Conservation (phyloP, 2,113 vertebrate genomes). For the Dromaius novaehollandiae region DNA sequence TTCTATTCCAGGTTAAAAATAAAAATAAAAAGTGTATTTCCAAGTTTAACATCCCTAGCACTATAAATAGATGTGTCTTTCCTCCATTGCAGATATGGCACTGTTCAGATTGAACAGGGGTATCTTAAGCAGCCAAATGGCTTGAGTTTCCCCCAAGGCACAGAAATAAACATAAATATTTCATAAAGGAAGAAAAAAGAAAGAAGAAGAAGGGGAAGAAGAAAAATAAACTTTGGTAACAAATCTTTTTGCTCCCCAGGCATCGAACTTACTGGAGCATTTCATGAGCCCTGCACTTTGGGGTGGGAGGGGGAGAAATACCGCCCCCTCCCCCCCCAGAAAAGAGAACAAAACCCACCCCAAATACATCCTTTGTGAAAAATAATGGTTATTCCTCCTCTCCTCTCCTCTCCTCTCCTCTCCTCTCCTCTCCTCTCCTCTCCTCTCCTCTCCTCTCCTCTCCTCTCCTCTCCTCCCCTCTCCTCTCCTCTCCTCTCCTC, state of each 20-base stretch:
- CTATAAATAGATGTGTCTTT: constrained; percentile 31
- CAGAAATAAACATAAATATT: constrained; percentile 14
- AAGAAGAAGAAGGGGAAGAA: not conserved
- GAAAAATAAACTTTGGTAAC: not conserved
- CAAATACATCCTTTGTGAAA: not conserved
- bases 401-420: too few species aligned
- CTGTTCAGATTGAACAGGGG: not conserved
- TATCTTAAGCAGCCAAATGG: not conserved
- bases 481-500: too few species aligned
- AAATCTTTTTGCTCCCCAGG: not conserved
- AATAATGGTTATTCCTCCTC: not conserved
- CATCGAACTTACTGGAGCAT: not conserved
- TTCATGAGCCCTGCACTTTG: not conserved
- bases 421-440: too few species aligned
- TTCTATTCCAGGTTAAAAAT: constrained; percentile 55
- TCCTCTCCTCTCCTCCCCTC: too few species aligned
- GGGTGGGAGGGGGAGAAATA: not conserved
- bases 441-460: too few species aligned
- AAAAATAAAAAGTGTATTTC: not conserved
- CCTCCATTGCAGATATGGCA: constrained; percentile 1
- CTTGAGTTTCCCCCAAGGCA: not conserved
- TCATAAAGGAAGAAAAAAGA: not conserved
- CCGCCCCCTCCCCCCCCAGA: too few species aligned
- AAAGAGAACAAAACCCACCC: not conserved
- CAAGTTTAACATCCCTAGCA: constrained; percentile 1